Conservation (phyloP, 2,888 invertebrate species). For the Eristalinus aeneus region DNA sequence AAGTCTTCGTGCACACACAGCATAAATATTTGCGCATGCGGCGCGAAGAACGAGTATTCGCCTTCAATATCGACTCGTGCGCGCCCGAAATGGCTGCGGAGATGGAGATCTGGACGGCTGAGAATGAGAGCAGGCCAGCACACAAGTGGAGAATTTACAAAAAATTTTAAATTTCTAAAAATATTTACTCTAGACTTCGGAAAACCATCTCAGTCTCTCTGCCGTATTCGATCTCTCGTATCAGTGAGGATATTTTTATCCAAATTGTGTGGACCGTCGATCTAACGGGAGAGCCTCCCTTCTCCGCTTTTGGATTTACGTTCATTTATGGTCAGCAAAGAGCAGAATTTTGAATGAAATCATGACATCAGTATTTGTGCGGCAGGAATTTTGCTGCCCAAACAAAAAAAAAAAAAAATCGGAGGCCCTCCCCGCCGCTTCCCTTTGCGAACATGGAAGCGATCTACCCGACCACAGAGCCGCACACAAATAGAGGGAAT, state of each 20-base stretch:
- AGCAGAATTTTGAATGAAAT: constrained; percentile 63
- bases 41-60: neutral
- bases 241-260: constrained; percentile 55
- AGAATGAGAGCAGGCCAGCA: constrained; percentile 37
- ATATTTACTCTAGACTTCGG: constrained; percentile 29
- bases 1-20: neutral
- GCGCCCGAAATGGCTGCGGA: constrained; percentile 66
- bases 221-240: neutral
- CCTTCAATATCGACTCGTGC: constrained; percentile 29
- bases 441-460: constrained; percentile 7
- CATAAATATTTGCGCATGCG: constrained; percentile 35
- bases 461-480: neutral
- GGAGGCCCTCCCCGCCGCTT: neutral
- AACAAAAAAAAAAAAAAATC: constrained; percentile 1
- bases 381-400: constrained; percentile 53
- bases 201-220: neutral
- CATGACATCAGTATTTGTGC: constrained; percentile 56
- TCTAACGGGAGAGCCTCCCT: constrained; percentile 32
- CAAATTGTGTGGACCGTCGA: neutral
- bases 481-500: constrained; percentile 40
- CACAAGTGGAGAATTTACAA: constrained; percentile 40
- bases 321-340: constrained; percentile 66
- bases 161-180: constrained; percentile 48
- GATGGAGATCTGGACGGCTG: constrained; percentile 40
- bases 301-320: constrained; percentile 38